Conservation (phyloP, 2,888 invertebrate genomes). For the Escarpia spicata region DNA sequence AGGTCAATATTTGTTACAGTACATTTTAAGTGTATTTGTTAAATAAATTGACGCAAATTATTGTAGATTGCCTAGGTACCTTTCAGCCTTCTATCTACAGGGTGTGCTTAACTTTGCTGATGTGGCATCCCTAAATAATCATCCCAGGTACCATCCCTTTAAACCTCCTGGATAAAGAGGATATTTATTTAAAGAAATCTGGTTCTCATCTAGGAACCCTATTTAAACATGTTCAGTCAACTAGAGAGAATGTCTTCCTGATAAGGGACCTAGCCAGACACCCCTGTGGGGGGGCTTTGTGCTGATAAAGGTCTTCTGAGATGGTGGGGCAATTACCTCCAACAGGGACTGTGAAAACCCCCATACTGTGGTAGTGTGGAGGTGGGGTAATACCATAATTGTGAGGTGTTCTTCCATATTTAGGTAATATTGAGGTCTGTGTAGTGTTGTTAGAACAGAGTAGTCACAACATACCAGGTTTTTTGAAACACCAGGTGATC, state of each 20-base stretch:
- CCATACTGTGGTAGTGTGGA: not conserved
- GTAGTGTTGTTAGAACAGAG: not conserved
- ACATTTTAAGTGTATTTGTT: too few relatives aligned
- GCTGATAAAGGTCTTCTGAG: not conserved
- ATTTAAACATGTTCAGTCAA: not conserved
- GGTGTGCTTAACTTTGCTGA: too few relatives aligned
- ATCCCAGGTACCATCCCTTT: not conserved
- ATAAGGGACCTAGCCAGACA: not conserved
- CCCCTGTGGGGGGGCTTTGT: not conserved
- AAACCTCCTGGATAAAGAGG: not conserved
- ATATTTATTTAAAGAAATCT: not conserved
- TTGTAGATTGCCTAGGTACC: too few relatives aligned
- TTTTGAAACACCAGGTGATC: not conserved
- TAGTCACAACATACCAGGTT: not conserved
- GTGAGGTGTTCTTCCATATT: not conserved
- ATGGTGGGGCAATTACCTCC: constrained; percentile 3
- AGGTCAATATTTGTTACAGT: too few relatives aligned
- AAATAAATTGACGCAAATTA: too few relatives aligned
- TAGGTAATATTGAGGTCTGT: not conserved
- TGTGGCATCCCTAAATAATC: not conserved
- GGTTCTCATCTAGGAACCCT: not conserved
- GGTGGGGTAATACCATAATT: not conserved
- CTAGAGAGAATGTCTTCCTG: not conserved
- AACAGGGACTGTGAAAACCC: not conserved
- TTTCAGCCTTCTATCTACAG: too few relatives aligned